Conservation (phyloP, 1,140 invertebrate species). For the Tenebrio molitor region DNA sequence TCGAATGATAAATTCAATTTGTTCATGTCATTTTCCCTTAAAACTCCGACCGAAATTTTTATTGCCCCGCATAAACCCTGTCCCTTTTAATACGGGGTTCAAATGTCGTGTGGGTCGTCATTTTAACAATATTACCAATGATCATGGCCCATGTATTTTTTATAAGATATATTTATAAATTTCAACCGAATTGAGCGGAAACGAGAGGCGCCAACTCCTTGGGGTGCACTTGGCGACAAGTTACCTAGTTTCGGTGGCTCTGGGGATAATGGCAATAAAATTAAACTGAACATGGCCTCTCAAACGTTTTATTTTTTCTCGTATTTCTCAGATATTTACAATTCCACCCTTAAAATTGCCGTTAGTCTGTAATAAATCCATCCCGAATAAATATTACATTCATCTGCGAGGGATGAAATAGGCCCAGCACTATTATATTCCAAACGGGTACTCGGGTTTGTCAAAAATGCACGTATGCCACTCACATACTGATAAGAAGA, state of each 20-base stretch:
- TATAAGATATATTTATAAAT: constrained; percentile 26
- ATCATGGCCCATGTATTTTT: too few species aligned
- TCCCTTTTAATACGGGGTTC: too few species aligned
- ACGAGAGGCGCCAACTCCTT: neutral
- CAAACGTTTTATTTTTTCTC: neutral
- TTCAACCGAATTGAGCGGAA: neutral
- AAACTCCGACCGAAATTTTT: too few species aligned
- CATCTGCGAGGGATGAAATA: too few species aligned
- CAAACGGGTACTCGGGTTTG: too few species aligned
- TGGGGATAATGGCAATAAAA: constrained; percentile 22
- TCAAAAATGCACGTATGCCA: too few species aligned
- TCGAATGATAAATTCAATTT: neutral
- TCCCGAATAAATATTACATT: too few species aligned
- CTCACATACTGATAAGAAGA: too few species aligned
- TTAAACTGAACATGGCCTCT: constrained; percentile 4
- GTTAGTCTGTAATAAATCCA: neutral
- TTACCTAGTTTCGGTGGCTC: constrained; percentile 4
- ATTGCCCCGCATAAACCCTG: too few species aligned
- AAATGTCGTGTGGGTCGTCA: too few species aligned
- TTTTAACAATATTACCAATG: too few species aligned
- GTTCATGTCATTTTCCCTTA: neutral
- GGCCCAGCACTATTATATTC: too few species aligned
- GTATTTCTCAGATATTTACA: neutral
- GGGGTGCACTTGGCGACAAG: constrained; percentile 20
- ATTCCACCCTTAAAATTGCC: neutral